Base-by-base conservation (phyloP, 2,797 vertebrate genomes). In the Bradypus variegatus region DNA sequence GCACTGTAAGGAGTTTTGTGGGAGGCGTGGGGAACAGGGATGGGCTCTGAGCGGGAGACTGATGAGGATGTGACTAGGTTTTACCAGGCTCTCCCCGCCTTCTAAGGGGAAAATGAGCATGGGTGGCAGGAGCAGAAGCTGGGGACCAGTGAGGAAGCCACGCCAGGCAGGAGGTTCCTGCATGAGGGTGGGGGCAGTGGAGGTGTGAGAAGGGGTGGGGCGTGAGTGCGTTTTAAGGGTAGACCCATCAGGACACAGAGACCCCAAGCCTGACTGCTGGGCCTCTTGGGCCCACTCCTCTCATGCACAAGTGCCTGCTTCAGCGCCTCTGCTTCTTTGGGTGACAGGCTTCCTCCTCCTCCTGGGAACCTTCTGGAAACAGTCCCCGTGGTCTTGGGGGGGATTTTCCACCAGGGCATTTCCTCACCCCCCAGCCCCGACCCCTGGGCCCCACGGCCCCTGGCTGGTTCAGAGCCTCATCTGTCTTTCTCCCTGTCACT, bases 401-500 rank as follows among this genome's bases (percentile, higher is more conserved):
- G 29, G 33, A n/a, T 77, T n/a, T 53, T 77, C 75, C 75, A 77
- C 31, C 33, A 9, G 25, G 48, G 31, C 75, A 77, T 41, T 36
- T 50, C 48, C 25, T 86, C 8, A 10, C 33, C 19, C 67, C 50
- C 25, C 9, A 2, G 18, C 89, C 58, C 58, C 15, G 0, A 7
- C 60, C 45, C 69, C 65, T 12, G 81, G 33, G 36, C 55, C n/a
- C 60, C 53, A 15, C 96, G 72, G 25, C 94, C 89, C 95, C 62
- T 53, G 77, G 8, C 84, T 78, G 50, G 25, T 82, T 65, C 62
- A 36, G 95, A 92, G 84, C 78, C 88, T 93, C 93, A 78, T 95
- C 96, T 94, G 95, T 97, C 96, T 95, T 93, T 92, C 27, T 93
- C 93, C 95, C 97, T 21, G 88, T 95, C 96, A 96, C 94, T 94